These are phyloP conservation scores for Accipiter virgatus DNA, from an alignment of 2,113 vertebrate species.

Conservation along the genomic window DNA sequence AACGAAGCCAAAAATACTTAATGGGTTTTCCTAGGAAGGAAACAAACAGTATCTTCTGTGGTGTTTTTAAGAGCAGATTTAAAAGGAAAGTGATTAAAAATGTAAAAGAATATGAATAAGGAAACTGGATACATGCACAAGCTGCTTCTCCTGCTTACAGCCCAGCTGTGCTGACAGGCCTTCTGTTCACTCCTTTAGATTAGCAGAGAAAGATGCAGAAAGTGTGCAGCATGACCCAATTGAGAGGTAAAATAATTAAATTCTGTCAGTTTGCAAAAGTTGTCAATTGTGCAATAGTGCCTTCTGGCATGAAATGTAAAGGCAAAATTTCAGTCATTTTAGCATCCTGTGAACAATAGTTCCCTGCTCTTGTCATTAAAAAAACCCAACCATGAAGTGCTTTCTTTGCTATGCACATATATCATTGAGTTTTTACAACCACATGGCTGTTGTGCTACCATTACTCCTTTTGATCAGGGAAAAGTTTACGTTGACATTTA, in stretches of 20 bases:
- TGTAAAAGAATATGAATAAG: slow-evolving; percentile 40
- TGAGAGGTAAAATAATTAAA: slow-evolving; percentile 6
- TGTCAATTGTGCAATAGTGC: neutral
- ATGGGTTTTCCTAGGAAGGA: neutral
- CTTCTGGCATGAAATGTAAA: neutral
- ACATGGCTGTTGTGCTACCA: neutral
- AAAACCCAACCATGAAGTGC: neutral
- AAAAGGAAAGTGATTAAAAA: slow-evolving; percentile 58
- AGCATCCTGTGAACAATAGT: neutral
- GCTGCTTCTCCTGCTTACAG: neutral
- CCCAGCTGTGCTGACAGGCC: slow-evolving; percentile 26
- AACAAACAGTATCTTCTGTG: neutral
- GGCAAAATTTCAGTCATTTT: neutral
- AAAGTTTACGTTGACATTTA: neutral
- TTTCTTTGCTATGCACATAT: neutral
- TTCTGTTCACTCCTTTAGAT: neutral
- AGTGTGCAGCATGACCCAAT: neutral
- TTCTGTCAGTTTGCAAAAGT: neutral
- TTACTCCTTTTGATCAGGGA: neutral
- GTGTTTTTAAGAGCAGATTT: slow-evolving; percentile 30
- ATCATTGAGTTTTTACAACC: neutral
- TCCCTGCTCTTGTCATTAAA: neutral
- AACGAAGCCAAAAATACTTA: neutral
- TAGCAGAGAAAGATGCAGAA: neutral
- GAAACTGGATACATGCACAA: slow-evolving; percentile 27